Percentiles rank a stretch among this genome's conserved stretches.
Conservation (phyloP, 2,888 invertebrate genomes). For the Scrobipalpa costella region DNA sequence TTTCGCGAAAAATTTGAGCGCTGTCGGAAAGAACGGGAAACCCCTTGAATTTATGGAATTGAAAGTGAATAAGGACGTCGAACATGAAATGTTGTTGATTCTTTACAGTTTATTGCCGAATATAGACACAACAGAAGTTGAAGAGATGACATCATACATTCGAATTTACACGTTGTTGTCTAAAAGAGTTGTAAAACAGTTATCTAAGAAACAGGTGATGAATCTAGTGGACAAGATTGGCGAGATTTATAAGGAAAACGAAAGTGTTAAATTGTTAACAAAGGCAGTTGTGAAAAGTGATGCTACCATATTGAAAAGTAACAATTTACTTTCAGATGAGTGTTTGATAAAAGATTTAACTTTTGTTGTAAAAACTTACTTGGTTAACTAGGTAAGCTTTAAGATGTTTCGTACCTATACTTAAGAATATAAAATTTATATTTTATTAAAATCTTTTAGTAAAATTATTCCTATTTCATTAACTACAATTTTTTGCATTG, state of each 20-base stretch:
- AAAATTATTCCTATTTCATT: not conserved
- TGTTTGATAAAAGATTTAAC: constrained; percentile 49
- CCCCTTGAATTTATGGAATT: constrained; percentile 48
- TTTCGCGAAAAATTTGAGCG: constrained; percentile 51
- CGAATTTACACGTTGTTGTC: constrained; percentile 56
- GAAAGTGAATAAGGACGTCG: constrained; percentile 63
- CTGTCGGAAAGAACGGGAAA: constrained; percentile 43
- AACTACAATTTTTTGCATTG: not conserved
- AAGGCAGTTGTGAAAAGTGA: constrained; percentile 56
- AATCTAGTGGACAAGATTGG: constrained; percentile 52
- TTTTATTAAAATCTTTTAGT: not conserved
- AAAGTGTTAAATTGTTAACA: constrained; percentile 50
- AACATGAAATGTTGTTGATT: constrained; percentile 60
- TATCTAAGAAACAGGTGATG: constrained; percentile 60
- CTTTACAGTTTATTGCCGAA: constrained; percentile 54
- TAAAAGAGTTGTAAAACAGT: constrained; percentile 58
- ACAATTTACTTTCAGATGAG: constrained; percentile 38
- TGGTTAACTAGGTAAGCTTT: constrained; percentile 31
- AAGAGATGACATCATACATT: constrained; percentile 53
- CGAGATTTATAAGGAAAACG: constrained; percentile 41
- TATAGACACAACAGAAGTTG: constrained; percentile 49
- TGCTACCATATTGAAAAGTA: constrained; percentile 52
- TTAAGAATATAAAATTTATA: constrained; percentile 3
- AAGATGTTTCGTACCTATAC: not conserved
- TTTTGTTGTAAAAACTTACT: constrained; percentile 52